These are phyloP conservation scores for Aleiodes testaceus DNA, from an alignment of 2,888 invertebrate genomes.

Conservation along the genomic window DNA sequence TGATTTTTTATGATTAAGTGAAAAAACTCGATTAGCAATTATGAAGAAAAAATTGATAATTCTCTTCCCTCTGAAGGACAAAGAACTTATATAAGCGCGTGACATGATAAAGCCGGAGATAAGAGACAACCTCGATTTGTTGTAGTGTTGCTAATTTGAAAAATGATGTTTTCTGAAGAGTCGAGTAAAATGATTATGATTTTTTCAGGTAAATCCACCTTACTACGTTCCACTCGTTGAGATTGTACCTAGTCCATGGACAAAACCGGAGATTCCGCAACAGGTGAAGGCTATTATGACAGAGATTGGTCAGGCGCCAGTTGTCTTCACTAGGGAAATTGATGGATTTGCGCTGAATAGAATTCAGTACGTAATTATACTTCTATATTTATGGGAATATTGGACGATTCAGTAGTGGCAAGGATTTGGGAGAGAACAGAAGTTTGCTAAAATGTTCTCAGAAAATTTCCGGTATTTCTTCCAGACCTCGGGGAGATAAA, in stretches of 20 bases:
- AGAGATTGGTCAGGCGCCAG: conserved; percentile 93
- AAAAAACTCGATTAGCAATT: background rate
- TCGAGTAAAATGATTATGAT: background rate
- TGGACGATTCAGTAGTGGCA: too few relatives aligned
- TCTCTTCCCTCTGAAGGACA: too few relatives aligned
- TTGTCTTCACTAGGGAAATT: conserved; percentile 88
- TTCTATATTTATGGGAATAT: conserved; percentile 5
- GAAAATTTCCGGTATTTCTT: too few relatives aligned
- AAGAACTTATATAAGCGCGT: too few relatives aligned
- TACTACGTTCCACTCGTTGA: conserved; percentile 97
- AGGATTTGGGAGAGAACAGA: too few relatives aligned
- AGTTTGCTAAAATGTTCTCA: too few relatives aligned
- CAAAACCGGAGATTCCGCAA: conserved; percentile 82
- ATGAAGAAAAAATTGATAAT: background rate
- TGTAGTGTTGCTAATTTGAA: background rate
- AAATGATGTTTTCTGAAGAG: background rate
- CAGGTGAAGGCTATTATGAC: conserved; percentile 86
- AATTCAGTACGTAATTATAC: conserved; percentile 81
- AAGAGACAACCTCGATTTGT: background rate
- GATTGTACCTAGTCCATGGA: conserved; percentile 96
- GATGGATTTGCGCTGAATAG: conserved; percentile 95
- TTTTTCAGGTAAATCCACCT: conserved; percentile 88
- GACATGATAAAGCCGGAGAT: background rate
- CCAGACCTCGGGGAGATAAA: too few relatives aligned
- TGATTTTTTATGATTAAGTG: background rate